phyloP scores from a whole-genome alignment of 92 coral and sea anemone species.

The Paramuricea clavata region DNA sequence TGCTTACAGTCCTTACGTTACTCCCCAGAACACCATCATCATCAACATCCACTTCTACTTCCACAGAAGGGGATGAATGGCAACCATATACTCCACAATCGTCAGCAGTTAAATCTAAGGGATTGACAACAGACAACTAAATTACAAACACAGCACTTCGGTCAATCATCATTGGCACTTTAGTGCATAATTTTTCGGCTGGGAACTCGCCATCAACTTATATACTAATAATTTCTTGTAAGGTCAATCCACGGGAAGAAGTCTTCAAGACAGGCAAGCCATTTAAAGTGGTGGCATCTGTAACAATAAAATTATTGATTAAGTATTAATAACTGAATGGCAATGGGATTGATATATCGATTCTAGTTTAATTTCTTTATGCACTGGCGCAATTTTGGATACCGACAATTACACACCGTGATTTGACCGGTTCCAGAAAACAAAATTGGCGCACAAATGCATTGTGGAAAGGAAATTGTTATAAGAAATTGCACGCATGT shows the following conservation, averaged over 20 bases:
- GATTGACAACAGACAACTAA: conserved; percentile 54
- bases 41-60: conserved; percentile 41
- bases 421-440: too few species aligned
- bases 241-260: conserved; percentile 38
- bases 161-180: conserved; percentile 49
- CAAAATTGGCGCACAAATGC: too few species aligned
- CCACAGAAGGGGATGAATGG: conserved; percentile 67
- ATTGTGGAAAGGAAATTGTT: too few species aligned
- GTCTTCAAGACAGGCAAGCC: conserved; percentile 66
- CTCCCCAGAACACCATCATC: conserved; percentile 52
- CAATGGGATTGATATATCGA: too few species aligned
- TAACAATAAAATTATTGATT: neutral
- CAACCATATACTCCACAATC: conserved; percentile 68
- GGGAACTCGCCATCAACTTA: conserved; percentile 54
- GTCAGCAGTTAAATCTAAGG: conserved; percentile 64
- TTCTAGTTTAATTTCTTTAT: too few species aligned
- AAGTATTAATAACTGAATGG: too few species aligned
- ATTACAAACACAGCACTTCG: conserved; percentile 50
- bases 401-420: too few species aligned
- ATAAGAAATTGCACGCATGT: too few species aligned
- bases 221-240: conserved; percentile 52
- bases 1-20: conserved; percentile 45
- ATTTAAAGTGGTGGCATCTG: conserved; percentile 29
- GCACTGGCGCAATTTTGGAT: too few species aligned
- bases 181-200: conserved; percentile 39